phyloP scores from a whole-genome alignment of 2,797 vertebrate species.

The Amblyopsis hoosieri region DNA sequence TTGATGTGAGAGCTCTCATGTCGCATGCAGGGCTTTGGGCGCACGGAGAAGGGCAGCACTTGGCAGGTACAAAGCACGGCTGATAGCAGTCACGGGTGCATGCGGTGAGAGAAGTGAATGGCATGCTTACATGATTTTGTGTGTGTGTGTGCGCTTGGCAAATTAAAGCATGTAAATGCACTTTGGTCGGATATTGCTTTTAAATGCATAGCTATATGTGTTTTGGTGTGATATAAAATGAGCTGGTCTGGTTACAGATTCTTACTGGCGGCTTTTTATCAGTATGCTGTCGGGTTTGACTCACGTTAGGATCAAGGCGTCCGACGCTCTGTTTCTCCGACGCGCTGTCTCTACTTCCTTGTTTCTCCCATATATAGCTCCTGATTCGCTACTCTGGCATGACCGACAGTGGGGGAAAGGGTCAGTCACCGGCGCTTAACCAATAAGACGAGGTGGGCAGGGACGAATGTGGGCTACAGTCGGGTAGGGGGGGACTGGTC shows the following conservation, averaged over 20 bases:
- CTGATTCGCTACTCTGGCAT: conserved; percentile 57
- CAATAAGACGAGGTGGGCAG: conserved; percentile 65
- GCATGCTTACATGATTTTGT: conserved; percentile 50
- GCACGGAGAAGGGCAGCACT: conserved; percentile 77
- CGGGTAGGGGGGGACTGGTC: conserved; percentile 46
- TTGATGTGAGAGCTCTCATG: conserved; percentile 80
- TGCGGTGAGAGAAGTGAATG: conserved; percentile 63
- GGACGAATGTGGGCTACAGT: conserved; percentile 62
- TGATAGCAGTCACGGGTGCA: conserved; percentile 74
- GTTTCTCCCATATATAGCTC: conserved; percentile 38
- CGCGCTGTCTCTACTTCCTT: conserved; percentile 54
- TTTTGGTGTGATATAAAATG: conserved; percentile 16
- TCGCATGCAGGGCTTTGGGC: conserved; percentile 72
- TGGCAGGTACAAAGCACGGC: conserved; percentile 82
- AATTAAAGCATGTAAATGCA: conserved; percentile 39
- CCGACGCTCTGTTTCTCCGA: conserved; percentile 47
- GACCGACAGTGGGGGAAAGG: conserved; percentile 60
- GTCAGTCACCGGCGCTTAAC: conserved; percentile 54
- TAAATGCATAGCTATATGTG: conserved; percentile 29
- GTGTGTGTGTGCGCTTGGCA: conserved; percentile 37
- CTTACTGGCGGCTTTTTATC: conserved; percentile 35
- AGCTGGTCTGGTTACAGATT: conserved; percentile 17
- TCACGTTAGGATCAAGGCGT: conserved; percentile 42
- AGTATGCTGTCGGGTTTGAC: conserved; percentile 36
- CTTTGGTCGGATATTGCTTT: conserved; percentile 20